These are phyloP conservation scores for Lordiphosa mommai DNA, from an alignment of 1,140 invertebrate species.

Conservation along the genomic window DNA sequence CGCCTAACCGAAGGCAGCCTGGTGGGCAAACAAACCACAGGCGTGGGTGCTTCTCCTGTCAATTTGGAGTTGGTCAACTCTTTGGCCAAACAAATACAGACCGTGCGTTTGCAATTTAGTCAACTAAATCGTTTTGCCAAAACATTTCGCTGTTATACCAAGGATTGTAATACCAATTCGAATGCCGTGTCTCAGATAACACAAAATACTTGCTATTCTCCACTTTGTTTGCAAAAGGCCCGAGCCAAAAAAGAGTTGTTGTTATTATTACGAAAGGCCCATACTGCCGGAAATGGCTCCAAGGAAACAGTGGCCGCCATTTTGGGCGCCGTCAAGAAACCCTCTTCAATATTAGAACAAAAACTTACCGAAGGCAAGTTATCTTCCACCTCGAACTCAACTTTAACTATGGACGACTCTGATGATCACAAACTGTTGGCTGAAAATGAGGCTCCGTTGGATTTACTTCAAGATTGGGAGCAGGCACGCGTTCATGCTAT, in stretches of 20 bases:
- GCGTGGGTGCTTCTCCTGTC: constrained; percentile 80
- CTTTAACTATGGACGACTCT: constrained; percentile 57
- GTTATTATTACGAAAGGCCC: constrained; percentile 84
- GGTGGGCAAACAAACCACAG: constrained; percentile 36
- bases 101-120: constrained; percentile 84
- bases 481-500: constrained; percentile 58
- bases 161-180: constrained; percentile 84
- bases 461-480: constrained; percentile 72
- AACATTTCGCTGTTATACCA: constrained; percentile 86
- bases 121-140: constrained; percentile 84
- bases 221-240: constrained; percentile 86
- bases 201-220: constrained; percentile 87
- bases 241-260: constrained; percentile 86
- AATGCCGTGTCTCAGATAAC: constrained; percentile 81
- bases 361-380: constrained; percentile 79
- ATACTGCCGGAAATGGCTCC: constrained; percentile 78
- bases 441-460: constrained; percentile 64
- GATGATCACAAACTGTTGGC: constrained; percentile 52
- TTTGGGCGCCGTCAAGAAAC: constrained; percentile 78
- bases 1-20: constrained; percentile 77
- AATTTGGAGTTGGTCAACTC: constrained; percentile 82
- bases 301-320: constrained; percentile 79
- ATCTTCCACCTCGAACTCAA: not conserved
- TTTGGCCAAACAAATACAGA: constrained; percentile 84
- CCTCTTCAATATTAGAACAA: constrained; percentile 80